Evolutionary conservation across 2,888 invertebrate species (phyloP).

Genomic region (Marronus borbonicus): DNA sequence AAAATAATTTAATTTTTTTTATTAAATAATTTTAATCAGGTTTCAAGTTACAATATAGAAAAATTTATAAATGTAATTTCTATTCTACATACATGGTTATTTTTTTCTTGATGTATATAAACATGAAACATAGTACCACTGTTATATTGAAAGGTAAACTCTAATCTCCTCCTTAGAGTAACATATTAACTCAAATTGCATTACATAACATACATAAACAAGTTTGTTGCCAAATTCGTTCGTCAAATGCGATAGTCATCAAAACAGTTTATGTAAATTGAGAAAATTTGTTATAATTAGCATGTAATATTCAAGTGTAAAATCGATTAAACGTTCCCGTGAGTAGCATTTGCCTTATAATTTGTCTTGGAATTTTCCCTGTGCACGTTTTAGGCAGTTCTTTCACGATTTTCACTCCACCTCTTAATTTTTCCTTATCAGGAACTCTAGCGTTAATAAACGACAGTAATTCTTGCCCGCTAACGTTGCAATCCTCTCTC

Average conservation of each 20-base stretch:
- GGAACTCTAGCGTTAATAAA: conserved; percentile 62
- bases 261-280: not conserved
- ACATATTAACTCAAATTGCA: not conserved
- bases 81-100: too few species aligned
- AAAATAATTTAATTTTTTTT: too few species aligned
- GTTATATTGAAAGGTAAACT: too few species aligned
- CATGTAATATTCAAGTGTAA: conserved; percentile 1
- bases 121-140: too few species aligned
- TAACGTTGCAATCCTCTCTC: conserved; percentile 58
- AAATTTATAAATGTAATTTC: too few species aligned
- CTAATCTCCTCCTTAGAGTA: too few species aligned
- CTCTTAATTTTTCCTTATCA: conserved; percentile 63
- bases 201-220: not conserved
- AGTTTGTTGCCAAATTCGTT: not conserved
- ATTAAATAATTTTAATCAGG: too few species aligned
- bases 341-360: conserved; percentile 35
- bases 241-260: not conserved
- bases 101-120: too few species aligned
- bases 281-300: not conserved
- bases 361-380: conserved; percentile 62
- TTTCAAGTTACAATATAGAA: too few species aligned
- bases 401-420: conserved; percentile 63
- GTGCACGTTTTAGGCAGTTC: conserved; percentile 64
- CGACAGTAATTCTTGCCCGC: conserved; percentile 60
- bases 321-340: conserved; percentile 19